Percentiles rank a stretch among this genome's conserved stretches.
These are phyloP conservation scores for Himalopsyche kuldschensis DNA, from an alignment of 2,888 invertebrate species.

Conservation along the genomic window DNA sequence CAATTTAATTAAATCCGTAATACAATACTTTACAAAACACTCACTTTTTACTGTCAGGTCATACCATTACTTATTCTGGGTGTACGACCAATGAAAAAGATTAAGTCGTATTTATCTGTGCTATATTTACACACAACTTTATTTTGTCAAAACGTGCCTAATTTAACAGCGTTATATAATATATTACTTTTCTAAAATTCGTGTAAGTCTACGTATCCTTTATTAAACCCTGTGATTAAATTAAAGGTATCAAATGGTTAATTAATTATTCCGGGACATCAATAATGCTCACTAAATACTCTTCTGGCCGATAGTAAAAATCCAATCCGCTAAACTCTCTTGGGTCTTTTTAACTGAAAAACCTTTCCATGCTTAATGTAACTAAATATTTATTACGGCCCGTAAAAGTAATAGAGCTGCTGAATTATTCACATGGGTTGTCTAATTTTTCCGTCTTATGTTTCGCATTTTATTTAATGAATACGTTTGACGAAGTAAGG, in stretches of 20 bases:
- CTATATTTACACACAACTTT: no score
- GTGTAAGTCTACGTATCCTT: background rate
- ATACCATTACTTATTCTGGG: no score
- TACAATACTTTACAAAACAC: no score
- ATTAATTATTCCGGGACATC: background rate
- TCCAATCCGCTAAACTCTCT: background rate
- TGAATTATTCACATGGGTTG: constrained; percentile 20
- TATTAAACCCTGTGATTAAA: background rate
- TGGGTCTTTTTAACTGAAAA: background rate
- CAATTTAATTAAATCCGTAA: no score
- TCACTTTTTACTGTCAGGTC: no score
- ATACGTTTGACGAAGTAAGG: background rate
- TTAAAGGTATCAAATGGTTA: background rate
- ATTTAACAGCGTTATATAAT: no score
- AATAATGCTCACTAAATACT: background rate
- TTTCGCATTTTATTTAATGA: background rate
- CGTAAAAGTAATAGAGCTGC: constrained; percentile 1
- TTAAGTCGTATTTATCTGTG: no score
- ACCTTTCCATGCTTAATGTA: background rate
- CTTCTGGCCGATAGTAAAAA: background rate
- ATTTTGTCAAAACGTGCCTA: no score
- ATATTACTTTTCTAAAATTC: no score
- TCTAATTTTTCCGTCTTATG: constrained; percentile 7
- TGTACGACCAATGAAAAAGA: no score
- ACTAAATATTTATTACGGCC: background rate